These are phyloP conservation scores for Penaeus vannamei DNA, from an alignment of 1,140 invertebrate genomes.

Conservation along the genomic window DNA sequence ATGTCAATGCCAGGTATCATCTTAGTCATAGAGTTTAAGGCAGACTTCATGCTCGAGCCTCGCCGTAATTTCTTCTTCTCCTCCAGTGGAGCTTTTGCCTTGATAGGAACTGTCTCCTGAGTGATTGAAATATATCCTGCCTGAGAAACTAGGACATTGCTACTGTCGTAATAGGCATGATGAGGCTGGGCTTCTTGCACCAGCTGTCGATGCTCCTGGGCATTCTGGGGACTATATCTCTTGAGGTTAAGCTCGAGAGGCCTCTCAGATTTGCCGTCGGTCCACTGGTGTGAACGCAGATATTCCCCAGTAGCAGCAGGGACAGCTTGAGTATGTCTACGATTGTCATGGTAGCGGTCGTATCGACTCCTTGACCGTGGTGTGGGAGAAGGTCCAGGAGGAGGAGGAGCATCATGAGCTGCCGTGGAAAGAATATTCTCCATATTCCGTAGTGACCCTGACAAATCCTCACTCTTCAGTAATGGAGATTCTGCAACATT, in stretches of 20 bases:
- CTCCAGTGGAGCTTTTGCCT: slow-evolving; percentile 40
- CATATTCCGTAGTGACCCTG: slow-evolving; percentile 57
- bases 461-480: slow-evolving; percentile 57
- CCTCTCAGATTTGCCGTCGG: slow-evolving; percentile 58
- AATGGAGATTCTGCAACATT: slow-evolving; percentile 51
- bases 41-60: slow-evolving; percentile 81
- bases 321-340: slow-evolving; percentile 66
- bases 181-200: slow-evolving; percentile 72
- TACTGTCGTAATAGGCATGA: slow-evolving; percentile 68
- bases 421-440: slow-evolving; percentile 51
- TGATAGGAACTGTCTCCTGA: slow-evolving; percentile 73
- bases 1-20: slow-evolving; percentile 87
- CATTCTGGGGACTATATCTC: slow-evolving; percentile 59
- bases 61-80: slow-evolving; percentile 74
- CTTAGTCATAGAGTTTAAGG: slow-evolving; percentile 84
- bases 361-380: slow-evolving; percentile 54
- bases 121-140: slow-evolving; percentile 86
- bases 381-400: slow-evolving; percentile 36
- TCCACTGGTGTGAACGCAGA: slow-evolving; percentile 51
- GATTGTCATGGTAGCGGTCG: slow-evolving; percentile 59
- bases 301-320: slow-evolving; percentile 38
- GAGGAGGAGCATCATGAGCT: slow-evolving; percentile 26
- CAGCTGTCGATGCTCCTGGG: slow-evolving; percentile 71
- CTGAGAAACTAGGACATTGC: slow-evolving; percentile 81
- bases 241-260: slow-evolving; percentile 61